Percentiles rank a stretch among this genome's conserved stretches.
phyloP scores from a whole-genome alignment of 2,888 invertebrate species.

The Azorinus chamasolen region DNA sequence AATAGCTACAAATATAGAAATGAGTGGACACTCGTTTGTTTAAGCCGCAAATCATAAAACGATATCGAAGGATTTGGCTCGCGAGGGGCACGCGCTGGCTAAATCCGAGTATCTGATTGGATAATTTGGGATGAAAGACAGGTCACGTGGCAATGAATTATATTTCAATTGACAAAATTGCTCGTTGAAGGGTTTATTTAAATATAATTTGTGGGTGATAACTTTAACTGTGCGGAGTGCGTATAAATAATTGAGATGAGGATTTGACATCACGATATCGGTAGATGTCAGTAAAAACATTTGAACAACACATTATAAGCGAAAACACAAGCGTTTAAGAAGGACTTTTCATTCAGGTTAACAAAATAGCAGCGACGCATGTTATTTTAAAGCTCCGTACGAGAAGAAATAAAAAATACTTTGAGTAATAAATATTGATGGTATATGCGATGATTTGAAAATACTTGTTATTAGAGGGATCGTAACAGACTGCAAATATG shows the following conservation, averaged over 20 bases:
- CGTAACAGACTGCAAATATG: too few species aligned
- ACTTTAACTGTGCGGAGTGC: not conserved
- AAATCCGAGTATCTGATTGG: conserved; percentile 62
- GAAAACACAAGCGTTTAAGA: not conserved
- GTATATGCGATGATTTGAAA: too few species aligned
- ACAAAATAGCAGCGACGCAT: too few species aligned
- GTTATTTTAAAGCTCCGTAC: too few species aligned
- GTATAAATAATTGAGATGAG: too few species aligned
- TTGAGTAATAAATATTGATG: too few species aligned
- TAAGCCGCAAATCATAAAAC: conserved; percentile 7
- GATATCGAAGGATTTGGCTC: conserved; percentile 32
- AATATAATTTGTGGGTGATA: conserved; percentile 17
- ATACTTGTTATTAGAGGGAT: too few species aligned
- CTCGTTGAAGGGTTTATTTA: conserved; percentile 19
- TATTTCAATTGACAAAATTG: conserved; percentile 35
- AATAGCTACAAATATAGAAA: too few species aligned
- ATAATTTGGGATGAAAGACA: conserved; percentile 25
- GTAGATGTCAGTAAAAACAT: too few species aligned
- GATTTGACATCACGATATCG: not conserved
- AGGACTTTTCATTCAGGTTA: too few species aligned
- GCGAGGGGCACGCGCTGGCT: conserved; percentile 63
- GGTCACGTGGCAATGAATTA: conserved; percentile 18
- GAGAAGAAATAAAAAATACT: too few species aligned
- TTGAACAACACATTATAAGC: not conserved
- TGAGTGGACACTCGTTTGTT: too few species aligned